Evolutionary conservation across 2,888 invertebrate species (phyloP), one percentile per base, ranked within the genome.

Genomic region (Eupithecia vulgata): DNA sequence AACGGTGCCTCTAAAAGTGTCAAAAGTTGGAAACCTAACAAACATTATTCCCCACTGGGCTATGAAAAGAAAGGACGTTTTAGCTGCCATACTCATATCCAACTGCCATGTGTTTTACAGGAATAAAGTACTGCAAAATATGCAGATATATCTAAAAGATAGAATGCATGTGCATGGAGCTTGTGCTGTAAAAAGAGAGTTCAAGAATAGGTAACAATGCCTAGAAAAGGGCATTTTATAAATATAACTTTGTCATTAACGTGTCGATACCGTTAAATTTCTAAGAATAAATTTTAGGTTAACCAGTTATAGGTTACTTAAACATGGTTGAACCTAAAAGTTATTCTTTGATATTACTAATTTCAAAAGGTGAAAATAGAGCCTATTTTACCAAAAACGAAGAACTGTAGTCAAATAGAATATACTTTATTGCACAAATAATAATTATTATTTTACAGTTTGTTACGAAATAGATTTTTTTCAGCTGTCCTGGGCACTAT

Each of bases 401-500:
- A n/a, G n/a, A n/a, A n/a, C n/a, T n/a, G n/a, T n/a, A n/a, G n/a
- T n/a, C n/a, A n/a, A n/a, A n/a, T n/a, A n/a, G n/a, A n/a, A n/a
- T n/a, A n/a, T n/a, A n/a, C n/a, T n/a, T n/a, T n/a, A n/a, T n/a
- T n/a, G n/a, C n/a, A n/a, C n/a, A n/a, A n/a, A n/a, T n/a, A n/a
- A n/a, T n/a, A n/a, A n/a, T n/a, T n/a, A n/a, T n/a, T n/a, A n/a
- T n/a, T n/a, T n/a, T n/a, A n/a, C 30, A 30, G 21, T 52, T 10
- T n/a, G 6, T 13, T 15, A 42, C 17, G 10, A 48, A n/a, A n/a
- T 52, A n/a, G 6, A 48, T 21, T 21, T 13, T 79, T 78, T 95
- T 85, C 84, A 96, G 95, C 45, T 97, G 96, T 80, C 95, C 96
- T 0, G 96, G 96, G 15, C 96, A 96, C 84, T 96, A 95, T 78